phyloP scores from a whole-genome alignment of 2,113 vertebrate species.

The Saguinus imperator region DNA sequence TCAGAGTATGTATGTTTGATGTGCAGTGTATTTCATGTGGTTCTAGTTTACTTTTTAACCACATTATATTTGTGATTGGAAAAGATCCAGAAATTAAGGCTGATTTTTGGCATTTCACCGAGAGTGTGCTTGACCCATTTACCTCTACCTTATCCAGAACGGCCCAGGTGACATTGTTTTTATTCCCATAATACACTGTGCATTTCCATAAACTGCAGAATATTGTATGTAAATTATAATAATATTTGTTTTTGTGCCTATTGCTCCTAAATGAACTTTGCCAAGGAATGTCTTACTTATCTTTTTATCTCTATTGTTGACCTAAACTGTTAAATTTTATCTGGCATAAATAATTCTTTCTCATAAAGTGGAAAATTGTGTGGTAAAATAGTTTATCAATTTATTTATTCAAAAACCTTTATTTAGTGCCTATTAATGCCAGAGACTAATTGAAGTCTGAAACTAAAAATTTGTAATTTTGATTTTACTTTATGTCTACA shows the following conservation, averaged over 20 bases:
- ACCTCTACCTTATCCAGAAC: fast-evolving
- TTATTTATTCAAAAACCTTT: not conserved
- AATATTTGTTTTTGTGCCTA: not conserved
- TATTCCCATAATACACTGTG: not conserved
- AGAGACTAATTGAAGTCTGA: not conserved
- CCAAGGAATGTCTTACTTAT: not conserved
- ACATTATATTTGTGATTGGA: not conserved
- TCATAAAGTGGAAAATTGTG: not conserved
- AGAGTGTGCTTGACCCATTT: not conserved
- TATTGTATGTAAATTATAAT: not conserved
- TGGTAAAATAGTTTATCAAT: not conserved
- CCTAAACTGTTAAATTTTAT: not conserved
- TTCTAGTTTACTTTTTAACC: not conserved
- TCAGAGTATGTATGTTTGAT: not conserved
- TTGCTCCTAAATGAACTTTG: not conserved
- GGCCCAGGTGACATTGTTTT: not conserved
- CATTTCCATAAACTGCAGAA: not conserved
- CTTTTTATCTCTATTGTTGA: not conserved
- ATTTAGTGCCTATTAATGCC: not conserved
- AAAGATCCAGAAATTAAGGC: not conserved
- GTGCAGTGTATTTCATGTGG: not conserved
- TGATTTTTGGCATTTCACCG: not conserved
- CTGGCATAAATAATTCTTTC: not conserved
- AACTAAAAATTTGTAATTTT: not conserved
- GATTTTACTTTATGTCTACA: not conserved